A percentile compares a stretch with the other conserved stretches of the same genome.
phyloP scores from a whole-genome alignment of 2,797 vertebrate genomes.

The Oreochromis grahami region DNA sequence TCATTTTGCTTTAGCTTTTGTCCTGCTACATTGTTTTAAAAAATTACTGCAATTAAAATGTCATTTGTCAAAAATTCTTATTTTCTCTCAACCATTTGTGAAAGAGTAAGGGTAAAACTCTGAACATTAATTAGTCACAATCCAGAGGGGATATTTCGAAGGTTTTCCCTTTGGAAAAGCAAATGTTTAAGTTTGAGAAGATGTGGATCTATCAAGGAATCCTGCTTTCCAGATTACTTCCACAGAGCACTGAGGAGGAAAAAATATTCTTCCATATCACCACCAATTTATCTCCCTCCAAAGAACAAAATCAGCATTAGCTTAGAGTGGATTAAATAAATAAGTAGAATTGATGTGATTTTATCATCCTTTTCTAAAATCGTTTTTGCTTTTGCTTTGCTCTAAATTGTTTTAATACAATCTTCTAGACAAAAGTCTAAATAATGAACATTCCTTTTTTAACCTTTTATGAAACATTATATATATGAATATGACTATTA shows the following conservation, averaged over 20 bases:
- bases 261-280: not conserved
- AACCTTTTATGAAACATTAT: not conserved
- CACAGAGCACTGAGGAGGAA: not conserved
- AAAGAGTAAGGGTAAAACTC: fast-evolving
- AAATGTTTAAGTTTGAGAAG: not conserved
- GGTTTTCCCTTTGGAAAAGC: not conserved
- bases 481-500: not conserved
- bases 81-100: not conserved
- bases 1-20: too few relatives aligned
- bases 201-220: not conserved
- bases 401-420: fast-evolving
- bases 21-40: too few relatives aligned
- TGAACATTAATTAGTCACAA: not conserved
- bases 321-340: not conserved
- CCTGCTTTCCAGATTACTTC: not conserved
- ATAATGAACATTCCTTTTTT: fast-evolving
- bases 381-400: fast-evolving
- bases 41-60: too few relatives aligned
- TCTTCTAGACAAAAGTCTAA: fast-evolving
- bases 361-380: fast-evolving
- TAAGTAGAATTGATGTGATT: not conserved
- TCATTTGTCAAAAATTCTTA: too few relatives aligned
- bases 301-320: fast-evolving
- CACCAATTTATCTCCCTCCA: not conserved
- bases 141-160: fast-evolving